Conservation (phyloP, 1,140 invertebrate species). For the Antheraea pernyi region DNA sequence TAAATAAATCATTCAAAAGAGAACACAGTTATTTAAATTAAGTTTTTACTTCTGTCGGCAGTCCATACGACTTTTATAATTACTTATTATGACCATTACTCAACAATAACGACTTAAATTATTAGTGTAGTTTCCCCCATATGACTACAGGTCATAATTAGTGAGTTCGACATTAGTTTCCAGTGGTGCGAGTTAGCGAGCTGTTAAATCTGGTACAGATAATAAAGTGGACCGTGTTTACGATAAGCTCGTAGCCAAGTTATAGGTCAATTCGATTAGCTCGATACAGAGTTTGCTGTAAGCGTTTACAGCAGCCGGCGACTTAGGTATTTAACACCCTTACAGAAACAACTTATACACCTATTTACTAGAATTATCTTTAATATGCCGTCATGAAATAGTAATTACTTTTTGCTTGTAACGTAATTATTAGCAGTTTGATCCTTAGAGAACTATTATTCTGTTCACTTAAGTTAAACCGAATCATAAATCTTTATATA, state of each 20-base stretch:
- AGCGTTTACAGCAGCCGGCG: slow-evolving; percentile 47
- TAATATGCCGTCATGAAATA: neutral
- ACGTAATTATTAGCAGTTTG: neutral
- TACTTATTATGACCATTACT: too few relatives aligned
- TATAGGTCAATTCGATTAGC: slow-evolving; percentile 70
- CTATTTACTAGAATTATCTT: neutral
- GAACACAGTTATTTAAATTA: too few relatives aligned
- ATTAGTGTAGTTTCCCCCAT: too few relatives aligned
- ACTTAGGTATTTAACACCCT: neutral
- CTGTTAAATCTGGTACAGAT: slow-evolving; percentile 60
- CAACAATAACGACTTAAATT: too few relatives aligned
- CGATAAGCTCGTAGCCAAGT: slow-evolving; percentile 51
- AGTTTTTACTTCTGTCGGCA: too few relatives aligned
- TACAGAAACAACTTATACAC: slow-evolving; percentile 1
- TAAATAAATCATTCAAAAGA: too few relatives aligned
- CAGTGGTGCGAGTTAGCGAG: slow-evolving; percentile 6
- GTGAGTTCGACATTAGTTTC: neutral
- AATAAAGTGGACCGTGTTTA: slow-evolving; percentile 70
- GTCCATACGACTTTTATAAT: too few relatives aligned
- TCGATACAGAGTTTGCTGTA: slow-evolving; percentile 55
- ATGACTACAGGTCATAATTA: neutral
- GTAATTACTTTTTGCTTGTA: neutral
- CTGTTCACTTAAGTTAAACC: neutral
- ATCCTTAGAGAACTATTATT: neutral
- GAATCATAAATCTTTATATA: too few relatives aligned